A percentile compares a stretch with the other conserved stretches of the same genome.
Evolutionary conservation across 2,888 invertebrate genomes (phyloP).

Genomic region (Dicranocentrus wangi): DNA sequence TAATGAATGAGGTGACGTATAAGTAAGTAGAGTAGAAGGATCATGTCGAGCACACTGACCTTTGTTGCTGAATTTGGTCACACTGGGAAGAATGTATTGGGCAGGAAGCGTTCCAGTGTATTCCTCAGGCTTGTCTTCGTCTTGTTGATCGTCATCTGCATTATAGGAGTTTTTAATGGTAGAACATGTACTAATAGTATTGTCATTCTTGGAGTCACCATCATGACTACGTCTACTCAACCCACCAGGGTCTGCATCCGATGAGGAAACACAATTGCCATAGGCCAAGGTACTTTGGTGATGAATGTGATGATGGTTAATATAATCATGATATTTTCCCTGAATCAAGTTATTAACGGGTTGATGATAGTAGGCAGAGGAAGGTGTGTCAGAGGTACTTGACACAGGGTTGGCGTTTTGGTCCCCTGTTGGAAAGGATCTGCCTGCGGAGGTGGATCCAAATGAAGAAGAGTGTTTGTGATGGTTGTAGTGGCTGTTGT

Average conservation of each 20-base stretch:
- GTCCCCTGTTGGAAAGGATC: conserved; percentile 49
- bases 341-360: conserved; percentile 16
- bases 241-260: conserved; percentile 44
- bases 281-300: conserved; percentile 43
- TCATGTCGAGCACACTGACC: conserved; percentile 31
- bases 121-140: conserved; percentile 32
- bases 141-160: conserved; percentile 31
- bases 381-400: conserved; percentile 27
- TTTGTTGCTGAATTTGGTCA: conserved; percentile 42
- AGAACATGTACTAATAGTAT: conserved; percentile 1
- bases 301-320: conserved; percentile 32
- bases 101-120: conserved; percentile 50
- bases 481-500: conserved; percentile 19
- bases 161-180: conserved; percentile 9
- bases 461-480: conserved; percentile 17
- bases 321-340: conserved; percentile 33
- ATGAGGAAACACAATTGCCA: conserved; percentile 26
- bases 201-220: conserved; percentile 36
- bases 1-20: too few species aligned
- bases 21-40: too few species aligned
- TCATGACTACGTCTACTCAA: conserved; percentile 45
- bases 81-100: conserved; percentile 42
- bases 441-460: conserved; percentile 8
- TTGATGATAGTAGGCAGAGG: background rate
- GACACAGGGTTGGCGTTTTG: conserved; percentile 58